Conservation (phyloP, 2,113 vertebrate genomes). For the Prolemur simus region DNA sequence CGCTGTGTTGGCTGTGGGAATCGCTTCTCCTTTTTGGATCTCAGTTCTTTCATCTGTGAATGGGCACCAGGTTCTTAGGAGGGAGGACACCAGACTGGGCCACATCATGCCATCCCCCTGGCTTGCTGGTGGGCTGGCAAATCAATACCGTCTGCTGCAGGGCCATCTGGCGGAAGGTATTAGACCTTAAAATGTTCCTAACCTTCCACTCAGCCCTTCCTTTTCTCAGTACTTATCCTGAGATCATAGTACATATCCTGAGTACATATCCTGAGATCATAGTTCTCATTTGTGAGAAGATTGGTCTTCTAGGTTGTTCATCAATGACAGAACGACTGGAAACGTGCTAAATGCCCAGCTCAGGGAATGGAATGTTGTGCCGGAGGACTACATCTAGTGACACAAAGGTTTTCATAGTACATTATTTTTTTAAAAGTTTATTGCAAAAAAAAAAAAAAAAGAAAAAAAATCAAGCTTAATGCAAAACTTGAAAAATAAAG, state of each 20-base stretch:
- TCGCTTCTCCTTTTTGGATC: too few species aligned
- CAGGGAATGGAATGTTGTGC: accelerated
- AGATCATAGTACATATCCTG: neutral
- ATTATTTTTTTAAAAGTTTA: neutral
- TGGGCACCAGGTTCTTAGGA: neutral
- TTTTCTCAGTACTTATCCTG: neutral
- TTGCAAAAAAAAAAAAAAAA: neutral
- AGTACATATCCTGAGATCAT: neutral
- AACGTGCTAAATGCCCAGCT: neutral
- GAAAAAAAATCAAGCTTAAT: neutral
- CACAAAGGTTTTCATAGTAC: neutral
- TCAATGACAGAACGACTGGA: neutral
- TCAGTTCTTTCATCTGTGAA: too few species aligned
- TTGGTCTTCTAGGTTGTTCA: neutral
- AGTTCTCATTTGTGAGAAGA: neutral
- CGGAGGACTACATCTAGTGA: neutral
- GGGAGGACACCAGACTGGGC: neutral
- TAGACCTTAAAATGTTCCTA: neutral
- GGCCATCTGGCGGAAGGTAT: neutral
- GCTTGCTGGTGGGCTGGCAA: neutral
- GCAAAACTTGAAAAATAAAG: too few species aligned
- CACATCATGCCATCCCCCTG: neutral
- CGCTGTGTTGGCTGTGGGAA: neutral
- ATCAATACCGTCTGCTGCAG: neutral
- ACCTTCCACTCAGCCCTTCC: neutral